A percentile compares a stretch with the other conserved stretches of the same genome.
These are phyloP conservation scores for Volucella bombylans DNA, from an alignment of 2,888 invertebrate genomes.

Conservation along the genomic window DNA sequence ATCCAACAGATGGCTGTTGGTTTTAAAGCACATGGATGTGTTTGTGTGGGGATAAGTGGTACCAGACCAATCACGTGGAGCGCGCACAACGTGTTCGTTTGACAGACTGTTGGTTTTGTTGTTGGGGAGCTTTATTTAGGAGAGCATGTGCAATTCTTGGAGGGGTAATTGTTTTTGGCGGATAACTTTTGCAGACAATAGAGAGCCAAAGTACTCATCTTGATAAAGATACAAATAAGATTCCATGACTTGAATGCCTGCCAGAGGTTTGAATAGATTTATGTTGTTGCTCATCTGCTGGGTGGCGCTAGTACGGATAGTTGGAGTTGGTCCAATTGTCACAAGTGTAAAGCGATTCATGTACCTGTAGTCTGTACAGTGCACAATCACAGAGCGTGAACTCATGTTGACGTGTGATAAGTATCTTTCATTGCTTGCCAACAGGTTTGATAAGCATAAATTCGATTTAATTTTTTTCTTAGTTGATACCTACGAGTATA, in stretches of 20 bases:
- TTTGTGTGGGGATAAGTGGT: slow-evolving; percentile 43
- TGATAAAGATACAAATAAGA: neutral
- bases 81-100: slow-evolving; percentile 68
- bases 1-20: slow-evolving; percentile 67
- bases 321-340: too few relatives aligned
- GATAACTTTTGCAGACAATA: slow-evolving; percentile 24
- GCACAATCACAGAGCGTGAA: too few relatives aligned
- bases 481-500: too few relatives aligned
- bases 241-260: too few relatives aligned
- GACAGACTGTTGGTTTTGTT: slow-evolving; percentile 55
- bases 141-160: slow-evolving; percentile 56
- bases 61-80: slow-evolving; percentile 56
- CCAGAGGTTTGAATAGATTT: slow-evolving; percentile 20
- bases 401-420: too few relatives aligned
- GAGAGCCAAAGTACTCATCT: neutral
- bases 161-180: slow-evolving; percentile 57
- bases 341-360: too few relatives aligned
- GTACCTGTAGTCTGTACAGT: too few relatives aligned
- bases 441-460: too few relatives aligned
- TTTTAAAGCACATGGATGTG: slow-evolving; percentile 15
- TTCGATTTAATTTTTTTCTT: too few relatives aligned
- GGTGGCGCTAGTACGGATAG: too few relatives aligned
- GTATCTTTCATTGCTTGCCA: too few relatives aligned
- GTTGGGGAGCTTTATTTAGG: slow-evolving; percentile 4
- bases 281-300: neutral